Conservation (phyloP, 2,888 invertebrate genomes). For the Chouioia cunea region DNA sequence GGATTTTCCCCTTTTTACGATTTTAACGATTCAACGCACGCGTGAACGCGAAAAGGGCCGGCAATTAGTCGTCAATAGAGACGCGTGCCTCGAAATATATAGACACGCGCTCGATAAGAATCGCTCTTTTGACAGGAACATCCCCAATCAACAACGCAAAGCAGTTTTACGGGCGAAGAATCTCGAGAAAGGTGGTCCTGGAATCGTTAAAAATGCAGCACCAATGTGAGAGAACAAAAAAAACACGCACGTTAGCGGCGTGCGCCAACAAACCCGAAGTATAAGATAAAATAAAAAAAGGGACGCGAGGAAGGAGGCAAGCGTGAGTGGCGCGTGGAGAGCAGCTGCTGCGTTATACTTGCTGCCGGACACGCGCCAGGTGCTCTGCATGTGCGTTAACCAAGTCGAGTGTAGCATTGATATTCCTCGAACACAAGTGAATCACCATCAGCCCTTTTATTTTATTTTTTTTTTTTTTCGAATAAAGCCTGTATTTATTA, state of each 20-base stretch:
- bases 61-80: too few relatives aligned
- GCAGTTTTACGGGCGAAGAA: too few relatives aligned
- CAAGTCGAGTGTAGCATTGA: conserved; percentile 28
- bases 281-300: conserved; percentile 11
- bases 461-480: not conserved
- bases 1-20: too few relatives aligned
- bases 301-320: not conserved
- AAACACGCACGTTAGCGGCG: too few relatives aligned
- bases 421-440: conserved; percentile 28
- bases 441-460: conserved; percentile 8
- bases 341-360: conserved; percentile 42
- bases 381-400: conserved; percentile 7
- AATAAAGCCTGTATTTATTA: not conserved
- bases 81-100: too few relatives aligned
- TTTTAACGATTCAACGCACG: too few relatives aligned
- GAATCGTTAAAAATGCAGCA: conserved; percentile 19
- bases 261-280: not conserved
- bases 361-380: conserved; percentile 43
- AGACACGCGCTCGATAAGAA: too few relatives aligned
- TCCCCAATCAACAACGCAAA: too few relatives aligned
- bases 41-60: too few relatives aligned
- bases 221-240: not conserved
- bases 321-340: conserved; percentile 21
- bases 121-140: too few relatives aligned
- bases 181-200: too few relatives aligned